Percentiles rank a stretch among this genome's conserved stretches.
These are phyloP conservation scores for Tragelaphus imberbis DNA, from an alignment of 2,113 vertebrate genomes.

Conservation along the genomic window DNA sequence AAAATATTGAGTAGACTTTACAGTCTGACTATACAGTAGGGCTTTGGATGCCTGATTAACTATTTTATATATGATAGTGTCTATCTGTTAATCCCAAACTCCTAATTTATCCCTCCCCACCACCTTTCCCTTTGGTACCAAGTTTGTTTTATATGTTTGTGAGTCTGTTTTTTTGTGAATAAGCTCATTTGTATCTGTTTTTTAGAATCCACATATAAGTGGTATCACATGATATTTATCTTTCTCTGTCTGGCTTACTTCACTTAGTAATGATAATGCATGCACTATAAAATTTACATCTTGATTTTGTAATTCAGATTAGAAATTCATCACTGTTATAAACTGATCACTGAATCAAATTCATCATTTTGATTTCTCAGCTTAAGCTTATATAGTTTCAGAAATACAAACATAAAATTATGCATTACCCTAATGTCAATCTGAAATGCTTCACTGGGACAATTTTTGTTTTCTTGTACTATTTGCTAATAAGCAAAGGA, in stretches of 20 bases:
- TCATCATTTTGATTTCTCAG: neutral
- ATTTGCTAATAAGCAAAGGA: neutral
- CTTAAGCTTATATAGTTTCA: neutral
- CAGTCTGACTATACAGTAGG: neutral
- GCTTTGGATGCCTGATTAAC: neutral
- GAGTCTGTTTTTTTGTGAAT: neutral
- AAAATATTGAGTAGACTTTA: neutral
- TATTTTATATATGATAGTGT: neutral
- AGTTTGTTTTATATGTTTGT: neutral
- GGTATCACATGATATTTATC: neutral
- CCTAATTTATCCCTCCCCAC: neutral
- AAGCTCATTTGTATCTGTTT: neutral
- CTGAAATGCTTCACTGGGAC: neutral
- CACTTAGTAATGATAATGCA: neutral
- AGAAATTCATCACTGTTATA: neutral
- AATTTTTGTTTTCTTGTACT: neutral
- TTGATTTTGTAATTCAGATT: neutral
- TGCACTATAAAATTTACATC: neutral
- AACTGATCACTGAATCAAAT: neutral
- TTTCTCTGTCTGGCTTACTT: neutral
- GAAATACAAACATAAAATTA: neutral
- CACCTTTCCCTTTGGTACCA: neutral
- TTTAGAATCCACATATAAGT: neutral
- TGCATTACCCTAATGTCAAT: neutral
- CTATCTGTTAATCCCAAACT: neutral